These are phyloP conservation scores for Gavialis gangeticus DNA, from an alignment of 2,113 vertebrate species.

Conservation along the genomic window DNA sequence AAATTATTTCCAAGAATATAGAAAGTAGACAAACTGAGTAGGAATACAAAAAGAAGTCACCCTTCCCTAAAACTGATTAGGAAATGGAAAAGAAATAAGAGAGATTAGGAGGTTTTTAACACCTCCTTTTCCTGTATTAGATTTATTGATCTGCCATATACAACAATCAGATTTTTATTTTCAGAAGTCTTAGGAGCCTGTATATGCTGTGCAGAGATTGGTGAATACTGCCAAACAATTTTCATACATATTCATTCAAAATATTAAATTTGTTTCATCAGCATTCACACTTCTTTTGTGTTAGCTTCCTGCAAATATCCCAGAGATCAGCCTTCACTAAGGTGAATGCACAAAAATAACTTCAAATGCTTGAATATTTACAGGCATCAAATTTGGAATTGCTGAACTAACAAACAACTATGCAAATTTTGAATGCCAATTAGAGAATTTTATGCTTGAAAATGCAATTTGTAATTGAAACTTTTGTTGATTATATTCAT, in stretches of 20 bases:
- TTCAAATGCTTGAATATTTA: fast-evolving
- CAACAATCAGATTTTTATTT: not conserved
- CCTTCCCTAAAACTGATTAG: not conserved
- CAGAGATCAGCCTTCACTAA: fast-evolving
- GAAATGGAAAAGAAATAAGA: not conserved
- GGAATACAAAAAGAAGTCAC: not conserved
- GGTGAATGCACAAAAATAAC: not conserved
- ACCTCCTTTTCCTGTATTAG: not conserved
- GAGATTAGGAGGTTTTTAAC: not conserved
- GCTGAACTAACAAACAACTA: not conserved
- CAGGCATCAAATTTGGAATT: fast-evolving
- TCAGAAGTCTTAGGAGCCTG: not conserved
- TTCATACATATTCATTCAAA: fast-evolving
- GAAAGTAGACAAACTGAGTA: not conserved
- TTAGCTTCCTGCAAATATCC: not conserved
- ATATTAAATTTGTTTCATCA: not conserved
- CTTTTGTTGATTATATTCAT: not conserved
- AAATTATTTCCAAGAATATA: not conserved
- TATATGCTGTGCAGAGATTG: not conserved
- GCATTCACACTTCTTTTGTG: not conserved
- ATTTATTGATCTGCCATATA: not conserved
- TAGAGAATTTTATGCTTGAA: not conserved
- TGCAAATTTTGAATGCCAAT: not conserved
- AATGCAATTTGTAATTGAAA: not conserved
- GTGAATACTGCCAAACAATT: not conserved